Conservation (phyloP, 1,140 invertebrate species). For the Drosophila nasuta region DNA sequence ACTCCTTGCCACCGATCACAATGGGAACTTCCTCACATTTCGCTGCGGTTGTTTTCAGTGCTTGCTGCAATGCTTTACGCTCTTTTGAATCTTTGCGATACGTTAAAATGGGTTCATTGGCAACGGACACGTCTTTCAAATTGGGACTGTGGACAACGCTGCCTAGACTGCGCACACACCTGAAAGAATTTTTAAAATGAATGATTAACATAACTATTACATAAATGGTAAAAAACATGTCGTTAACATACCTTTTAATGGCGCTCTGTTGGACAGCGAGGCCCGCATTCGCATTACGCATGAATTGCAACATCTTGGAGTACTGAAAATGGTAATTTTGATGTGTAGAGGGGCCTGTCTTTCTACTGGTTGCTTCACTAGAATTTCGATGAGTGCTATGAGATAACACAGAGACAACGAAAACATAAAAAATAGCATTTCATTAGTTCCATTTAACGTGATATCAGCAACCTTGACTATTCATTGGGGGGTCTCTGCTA, state of each 20-base stretch:
- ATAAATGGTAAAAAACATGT: neutral
- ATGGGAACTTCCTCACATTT: slow-evolving; percentile 94
- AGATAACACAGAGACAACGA: slow-evolving; percentile 10
- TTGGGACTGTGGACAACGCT: slow-evolving; percentile 88
- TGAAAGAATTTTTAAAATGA: neutral
- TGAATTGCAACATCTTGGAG: slow-evolving; percentile 62
- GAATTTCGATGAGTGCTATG: slow-evolving; percentile 30
- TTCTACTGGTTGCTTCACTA: slow-evolving; percentile 44
- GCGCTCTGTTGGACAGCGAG: slow-evolving; percentile 40
- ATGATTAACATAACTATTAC: neutral
- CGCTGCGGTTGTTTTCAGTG: slow-evolving; percentile 88
- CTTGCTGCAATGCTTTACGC: slow-evolving; percentile 90
- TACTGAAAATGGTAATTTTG: slow-evolving; percentile 27
- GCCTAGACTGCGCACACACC: slow-evolving; percentile 85
- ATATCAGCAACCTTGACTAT: slow-evolving; percentile 66
- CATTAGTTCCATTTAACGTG: slow-evolving; percentile 63
- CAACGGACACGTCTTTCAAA: slow-evolving; percentile 89
- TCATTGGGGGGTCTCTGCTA: slow-evolving; percentile 55
- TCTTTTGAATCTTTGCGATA: slow-evolving; percentile 95
- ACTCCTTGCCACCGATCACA: slow-evolving; percentile 95
- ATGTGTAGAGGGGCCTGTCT: slow-evolving; percentile 27
- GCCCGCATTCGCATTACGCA: slow-evolving; percentile 37
- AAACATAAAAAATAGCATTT: slow-evolving; percentile 35
- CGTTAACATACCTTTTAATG: slow-evolving; percentile 48
- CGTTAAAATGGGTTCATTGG: slow-evolving; percentile 92